Evolutionary conservation across 2,113 vertebrate genomes (phyloP).

Genomic region (Microtus montanus): DNA sequence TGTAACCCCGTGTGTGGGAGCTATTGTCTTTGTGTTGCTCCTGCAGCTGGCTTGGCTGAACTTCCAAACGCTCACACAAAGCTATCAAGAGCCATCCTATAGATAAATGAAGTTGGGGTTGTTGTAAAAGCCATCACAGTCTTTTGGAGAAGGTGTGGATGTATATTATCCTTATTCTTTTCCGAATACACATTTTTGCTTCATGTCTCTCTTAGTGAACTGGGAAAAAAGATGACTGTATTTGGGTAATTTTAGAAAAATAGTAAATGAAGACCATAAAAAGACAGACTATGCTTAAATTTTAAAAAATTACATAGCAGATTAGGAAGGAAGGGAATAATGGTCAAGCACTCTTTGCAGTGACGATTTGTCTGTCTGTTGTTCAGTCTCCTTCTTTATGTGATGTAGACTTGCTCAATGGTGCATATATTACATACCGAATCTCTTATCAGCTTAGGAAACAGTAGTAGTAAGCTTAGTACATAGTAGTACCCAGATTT

Average conservation of each 20-base stretch:
- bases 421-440: not conserved
- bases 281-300: not conserved
- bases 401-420: not conserved
- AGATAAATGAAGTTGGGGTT: slow-evolving; percentile 65
- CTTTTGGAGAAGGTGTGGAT: slow-evolving; percentile 42
- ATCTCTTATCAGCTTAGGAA: not conserved
- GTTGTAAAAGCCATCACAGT: slow-evolving; percentile 39
- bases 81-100: slow-evolving; percentile 78
- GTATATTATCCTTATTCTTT: slow-evolving; percentile 55
- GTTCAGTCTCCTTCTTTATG: not conserved
- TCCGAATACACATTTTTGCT: slow-evolving; percentile 11
- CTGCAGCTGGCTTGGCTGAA: slow-evolving; percentile 85
- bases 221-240: slow-evolving; percentile 1
- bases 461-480: not conserved
- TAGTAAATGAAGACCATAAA: slow-evolving; percentile 20
- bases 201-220: slow-evolving; percentile 7
- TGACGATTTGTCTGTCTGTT: not conserved
- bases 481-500: not conserved
- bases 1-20: slow-evolving; percentile 86
- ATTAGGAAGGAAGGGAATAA: not conserved
- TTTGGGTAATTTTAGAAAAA: slow-evolving; percentile 44
- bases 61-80: slow-evolving; percentile 81
- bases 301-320: slow-evolving; percentile 4
- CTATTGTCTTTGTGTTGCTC: slow-evolving; percentile 81
- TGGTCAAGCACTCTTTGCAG: not conserved